Evolutionary conservation across 2,113 vertebrate genomes (phyloP).

Genomic region (Corythaeola cristata): DNA sequence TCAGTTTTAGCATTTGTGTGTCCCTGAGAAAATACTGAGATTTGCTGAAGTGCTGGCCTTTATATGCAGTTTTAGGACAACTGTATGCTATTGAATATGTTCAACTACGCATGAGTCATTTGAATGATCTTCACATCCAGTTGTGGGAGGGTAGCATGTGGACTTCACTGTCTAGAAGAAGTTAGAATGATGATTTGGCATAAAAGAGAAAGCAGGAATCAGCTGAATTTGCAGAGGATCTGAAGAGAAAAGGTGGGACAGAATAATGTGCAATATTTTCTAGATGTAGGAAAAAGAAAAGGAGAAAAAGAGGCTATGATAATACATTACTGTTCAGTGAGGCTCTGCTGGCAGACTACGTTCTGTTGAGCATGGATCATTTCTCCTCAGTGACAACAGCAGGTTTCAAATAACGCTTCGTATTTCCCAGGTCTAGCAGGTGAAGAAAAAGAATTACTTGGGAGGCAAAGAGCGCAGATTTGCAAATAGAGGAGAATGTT

Average conservation of each 20-base stretch:
- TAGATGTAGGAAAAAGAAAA: not conserved
- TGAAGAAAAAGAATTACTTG: conserved; percentile 29
- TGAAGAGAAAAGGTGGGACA: not conserved
- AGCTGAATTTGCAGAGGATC: not conserved
- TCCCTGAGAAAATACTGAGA: not conserved
- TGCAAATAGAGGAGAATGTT: conserved; percentile 48
- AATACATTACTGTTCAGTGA: not conserved
- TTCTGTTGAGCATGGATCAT: conserved; percentile 7
- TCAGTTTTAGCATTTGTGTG: not conserved
- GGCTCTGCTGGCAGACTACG: not conserved
- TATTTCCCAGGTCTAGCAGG: conserved; percentile 42
- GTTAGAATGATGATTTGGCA: not conserved
- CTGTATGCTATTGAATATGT: not conserved
- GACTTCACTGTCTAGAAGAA: not conserved
- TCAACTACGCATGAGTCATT: not conserved
- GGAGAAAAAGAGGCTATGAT: not conserved
- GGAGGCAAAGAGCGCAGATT: conserved; percentile 34
- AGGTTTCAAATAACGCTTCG: conserved; percentile 9
- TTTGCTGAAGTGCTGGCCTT: not conserved
- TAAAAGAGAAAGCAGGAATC: not conserved
- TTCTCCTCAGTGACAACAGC: conserved; percentile 5
- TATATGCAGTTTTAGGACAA: not conserved
- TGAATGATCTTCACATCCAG: not conserved
- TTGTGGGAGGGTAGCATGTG: not conserved
- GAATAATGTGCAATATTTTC: not conserved